Percentiles rank a stretch among this genome's conserved stretches.
Evolutionary conservation across 2,797 vertebrate species (phyloP).

Genomic region (Micrastur ruficollis): DNA sequence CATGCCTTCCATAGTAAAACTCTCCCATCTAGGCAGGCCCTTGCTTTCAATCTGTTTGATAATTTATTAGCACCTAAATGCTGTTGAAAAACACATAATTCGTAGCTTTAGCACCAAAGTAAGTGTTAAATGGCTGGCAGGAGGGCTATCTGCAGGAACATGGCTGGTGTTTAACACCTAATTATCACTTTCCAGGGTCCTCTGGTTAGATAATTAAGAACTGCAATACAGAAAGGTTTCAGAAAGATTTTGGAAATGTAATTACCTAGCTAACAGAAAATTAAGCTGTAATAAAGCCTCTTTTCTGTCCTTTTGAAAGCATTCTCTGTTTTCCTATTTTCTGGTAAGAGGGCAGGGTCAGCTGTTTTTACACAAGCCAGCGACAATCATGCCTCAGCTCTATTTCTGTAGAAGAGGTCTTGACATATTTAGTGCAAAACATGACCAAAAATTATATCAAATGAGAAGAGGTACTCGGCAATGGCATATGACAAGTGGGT

Average conservation of each 20-base stretch:
- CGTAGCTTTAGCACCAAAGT: not conserved
- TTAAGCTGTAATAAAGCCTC: not conserved
- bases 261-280: not conserved
- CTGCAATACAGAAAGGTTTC: not conserved
- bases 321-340: not conserved
- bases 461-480: not conserved
- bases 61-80: conserved; percentile 26
- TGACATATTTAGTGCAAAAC: not conserved
- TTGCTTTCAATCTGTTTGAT: not conserved
- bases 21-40: not conserved
- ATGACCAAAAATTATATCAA: not conserved
- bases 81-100: conserved; percentile 20
- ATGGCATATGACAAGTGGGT: not conserved
- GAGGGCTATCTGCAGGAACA: conserved; percentile 16
- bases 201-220: conserved; percentile 10
- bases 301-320: not conserved
- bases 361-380: not conserved
- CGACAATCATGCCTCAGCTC: not conserved
- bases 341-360: not conserved
- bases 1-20: not conserved
- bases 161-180: conserved; percentile 7
- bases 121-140: conserved; percentile 2
- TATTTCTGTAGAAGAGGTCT: not conserved
- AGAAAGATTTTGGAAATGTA: not conserved
- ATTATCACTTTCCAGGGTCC: conserved; percentile 43